These are phyloP conservation scores for Lepus oiostolus DNA, from an alignment of 2,797 vertebrate genomes.

Conservation along the genomic window DNA sequence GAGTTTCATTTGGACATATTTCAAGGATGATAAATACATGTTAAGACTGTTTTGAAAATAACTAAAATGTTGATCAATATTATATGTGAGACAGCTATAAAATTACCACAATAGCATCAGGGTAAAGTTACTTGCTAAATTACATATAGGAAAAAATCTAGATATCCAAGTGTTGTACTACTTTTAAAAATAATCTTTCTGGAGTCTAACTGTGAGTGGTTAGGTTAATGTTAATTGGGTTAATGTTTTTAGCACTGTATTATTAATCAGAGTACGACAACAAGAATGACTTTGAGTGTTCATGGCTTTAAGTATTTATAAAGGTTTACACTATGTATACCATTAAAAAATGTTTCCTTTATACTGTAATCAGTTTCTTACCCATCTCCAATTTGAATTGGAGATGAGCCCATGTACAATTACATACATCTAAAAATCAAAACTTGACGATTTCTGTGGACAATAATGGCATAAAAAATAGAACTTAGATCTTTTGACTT, in stretches of 20 bases:
- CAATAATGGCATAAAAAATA: neutral
- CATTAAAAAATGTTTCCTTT: conserved; percentile 48
- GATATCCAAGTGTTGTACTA: conserved; percentile 52
- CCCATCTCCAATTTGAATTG: conserved; percentile 19
- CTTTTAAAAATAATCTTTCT: conserved; percentile 47
- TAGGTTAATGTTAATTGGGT: neutral
- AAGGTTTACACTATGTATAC: neutral
- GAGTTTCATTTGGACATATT: conserved; percentile 84
- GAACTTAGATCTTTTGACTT: neutral
- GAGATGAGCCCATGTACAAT: conserved; percentile 58
- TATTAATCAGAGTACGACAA: conserved; percentile 53
- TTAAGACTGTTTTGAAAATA: conserved; percentile 84
- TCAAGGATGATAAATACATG: conserved; percentile 85
- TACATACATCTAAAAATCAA: conserved; percentile 40
- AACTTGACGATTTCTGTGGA: conserved; percentile 11
- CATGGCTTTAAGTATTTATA: conserved; percentile 60
- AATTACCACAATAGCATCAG: conserved; percentile 82
- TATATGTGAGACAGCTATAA: conserved; percentile 81
- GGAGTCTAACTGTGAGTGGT: neutral
- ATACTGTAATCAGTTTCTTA: conserved; percentile 57
- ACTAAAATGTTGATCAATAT: conserved; percentile 86
- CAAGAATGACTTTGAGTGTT: conserved; percentile 1
- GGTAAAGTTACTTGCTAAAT: conserved; percentile 68
- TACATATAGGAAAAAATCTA: conserved; percentile 71
- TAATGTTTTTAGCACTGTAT: conserved; percentile 39